phyloP scores from a whole-genome alignment of 1,140 invertebrate genomes.

The Drosophila saltans region DNA sequence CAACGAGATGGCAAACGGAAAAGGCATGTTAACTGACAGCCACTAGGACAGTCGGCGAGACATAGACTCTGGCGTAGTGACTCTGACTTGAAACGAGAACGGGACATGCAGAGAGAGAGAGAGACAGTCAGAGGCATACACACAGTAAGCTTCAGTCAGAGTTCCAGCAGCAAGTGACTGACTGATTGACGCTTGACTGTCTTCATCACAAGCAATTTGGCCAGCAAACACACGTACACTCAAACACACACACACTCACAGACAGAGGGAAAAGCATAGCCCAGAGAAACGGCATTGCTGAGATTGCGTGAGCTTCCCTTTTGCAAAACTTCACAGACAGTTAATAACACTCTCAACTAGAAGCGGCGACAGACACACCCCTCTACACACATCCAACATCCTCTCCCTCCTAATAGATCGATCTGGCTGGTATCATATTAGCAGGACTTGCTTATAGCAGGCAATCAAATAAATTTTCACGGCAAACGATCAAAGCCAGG shows the following conservation, averaged over 20 bases:
- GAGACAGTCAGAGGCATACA: background rate
- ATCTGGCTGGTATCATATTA: constrained; percentile 72
- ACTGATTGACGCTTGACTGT: constrained; percentile 78
- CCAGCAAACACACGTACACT: constrained; percentile 59
- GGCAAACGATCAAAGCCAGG: constrained; percentile 74
- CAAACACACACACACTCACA: constrained; percentile 33
- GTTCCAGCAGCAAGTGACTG: constrained; percentile 52
- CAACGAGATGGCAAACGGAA: constrained; percentile 70
- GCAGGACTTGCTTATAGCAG: constrained; percentile 71
- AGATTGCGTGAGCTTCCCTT: constrained; percentile 64
- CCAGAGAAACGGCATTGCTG: constrained; percentile 48
- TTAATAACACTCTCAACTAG: constrained; percentile 79
- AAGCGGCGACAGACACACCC: constrained; percentile 56
- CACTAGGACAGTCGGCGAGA: constrained; percentile 62
- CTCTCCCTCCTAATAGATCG: constrained; percentile 30
- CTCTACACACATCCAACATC: constrained; percentile 12
- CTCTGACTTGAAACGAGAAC: constrained; percentile 40
- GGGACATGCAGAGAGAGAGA: constrained; percentile 1
- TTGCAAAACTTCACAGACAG: constrained; percentile 68
- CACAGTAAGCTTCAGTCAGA: constrained; percentile 11
- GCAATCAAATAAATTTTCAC: constrained; percentile 82
- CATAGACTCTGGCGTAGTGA: constrained; percentile 42
- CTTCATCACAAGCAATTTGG: constrained; percentile 81
- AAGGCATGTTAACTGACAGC: constrained; percentile 79
- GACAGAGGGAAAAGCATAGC: constrained; percentile 25